A percentile compares a stretch with the other conserved stretches of the same genome.
Conservation (phyloP, 2,113 vertebrate species). For the Urocynchramus pylzowi region DNA sequence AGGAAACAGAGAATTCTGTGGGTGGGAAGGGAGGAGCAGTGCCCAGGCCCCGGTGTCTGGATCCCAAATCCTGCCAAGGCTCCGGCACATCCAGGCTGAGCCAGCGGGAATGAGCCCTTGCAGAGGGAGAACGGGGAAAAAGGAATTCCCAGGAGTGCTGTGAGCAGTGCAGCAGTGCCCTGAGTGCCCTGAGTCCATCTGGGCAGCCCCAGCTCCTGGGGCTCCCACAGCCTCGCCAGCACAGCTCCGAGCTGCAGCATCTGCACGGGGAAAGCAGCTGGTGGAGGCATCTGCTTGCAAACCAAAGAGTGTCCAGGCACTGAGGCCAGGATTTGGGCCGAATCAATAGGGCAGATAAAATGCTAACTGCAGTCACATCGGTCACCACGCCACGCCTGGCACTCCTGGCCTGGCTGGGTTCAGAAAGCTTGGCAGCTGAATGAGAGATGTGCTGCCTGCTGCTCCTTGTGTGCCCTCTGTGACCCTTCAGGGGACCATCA, state of each 20-base stretch:
- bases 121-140: neutral
- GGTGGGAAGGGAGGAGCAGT: neutral
- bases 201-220: neutral
- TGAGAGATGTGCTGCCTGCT: neutral
- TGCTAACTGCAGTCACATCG: conserved; percentile 15
- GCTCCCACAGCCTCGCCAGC: neutral
- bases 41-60: neutral
- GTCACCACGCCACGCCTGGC: neutral
- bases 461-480: neutral
- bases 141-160: too few relatives aligned
- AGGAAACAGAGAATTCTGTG: neutral
- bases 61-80: too few relatives aligned
- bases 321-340: neutral
- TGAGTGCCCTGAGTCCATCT: too few relatives aligned
- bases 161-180: neutral
- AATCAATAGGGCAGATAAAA: conserved; percentile 26
- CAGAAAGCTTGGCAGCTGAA: neutral
- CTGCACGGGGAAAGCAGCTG: neutral
- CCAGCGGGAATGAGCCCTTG: neutral
- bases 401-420: neutral
- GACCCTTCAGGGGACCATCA: neutral
- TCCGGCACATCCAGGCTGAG: neutral
- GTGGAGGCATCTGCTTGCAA: neutral
- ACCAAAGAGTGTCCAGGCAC: neutral
- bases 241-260: neutral